Conservation (phyloP, 2,888 invertebrate species). For the Cosmia trapezina region DNA sequence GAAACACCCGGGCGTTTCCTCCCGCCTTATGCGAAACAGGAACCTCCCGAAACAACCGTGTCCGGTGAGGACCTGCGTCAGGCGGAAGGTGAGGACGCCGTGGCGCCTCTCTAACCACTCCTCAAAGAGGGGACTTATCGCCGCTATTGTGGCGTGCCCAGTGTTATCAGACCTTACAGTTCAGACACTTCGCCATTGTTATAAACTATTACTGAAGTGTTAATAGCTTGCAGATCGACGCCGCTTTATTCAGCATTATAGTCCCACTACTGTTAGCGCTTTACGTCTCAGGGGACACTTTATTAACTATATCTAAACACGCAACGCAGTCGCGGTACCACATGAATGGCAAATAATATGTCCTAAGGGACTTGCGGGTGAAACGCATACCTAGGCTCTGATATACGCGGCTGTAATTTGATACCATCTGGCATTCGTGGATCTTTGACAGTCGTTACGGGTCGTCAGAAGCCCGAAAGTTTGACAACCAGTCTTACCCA, state of each 20-base stretch:
- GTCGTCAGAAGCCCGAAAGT: too few relatives aligned
- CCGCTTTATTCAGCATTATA: constrained; percentile 11
- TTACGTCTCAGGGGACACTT: constrained; percentile 24
- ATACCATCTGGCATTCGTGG: neutral
- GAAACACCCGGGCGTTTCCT: too few relatives aligned
- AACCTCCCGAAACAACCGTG: too few relatives aligned
- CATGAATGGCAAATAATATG: constrained; percentile 4
- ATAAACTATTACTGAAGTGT: neutral
- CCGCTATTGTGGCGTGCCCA: too few relatives aligned
- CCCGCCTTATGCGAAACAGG: too few relatives aligned
- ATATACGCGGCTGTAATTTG: constrained; percentile 2
- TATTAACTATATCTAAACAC: constrained; percentile 20
- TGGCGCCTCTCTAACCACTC: too few relatives aligned
- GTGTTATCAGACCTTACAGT: neutral
- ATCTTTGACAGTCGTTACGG: too few relatives aligned
- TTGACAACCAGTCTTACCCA: too few relatives aligned
- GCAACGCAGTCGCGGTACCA: constrained; percentile 14
- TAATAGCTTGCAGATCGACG: constrained; percentile 11
- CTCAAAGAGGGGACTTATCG: too few relatives aligned
- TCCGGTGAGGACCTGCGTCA: too few relatives aligned
- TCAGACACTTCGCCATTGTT: neutral
- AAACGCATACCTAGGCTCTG: constrained; percentile 7
- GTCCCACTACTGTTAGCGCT: neutral
- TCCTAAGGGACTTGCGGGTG: constrained; percentile 6
- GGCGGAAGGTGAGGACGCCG: too few relatives aligned